Percentiles rank a stretch among this genome's conserved stretches.
Conservation (phyloP, 92 coral and sea anemone species). For the Scolanthus callimorphus region DNA sequence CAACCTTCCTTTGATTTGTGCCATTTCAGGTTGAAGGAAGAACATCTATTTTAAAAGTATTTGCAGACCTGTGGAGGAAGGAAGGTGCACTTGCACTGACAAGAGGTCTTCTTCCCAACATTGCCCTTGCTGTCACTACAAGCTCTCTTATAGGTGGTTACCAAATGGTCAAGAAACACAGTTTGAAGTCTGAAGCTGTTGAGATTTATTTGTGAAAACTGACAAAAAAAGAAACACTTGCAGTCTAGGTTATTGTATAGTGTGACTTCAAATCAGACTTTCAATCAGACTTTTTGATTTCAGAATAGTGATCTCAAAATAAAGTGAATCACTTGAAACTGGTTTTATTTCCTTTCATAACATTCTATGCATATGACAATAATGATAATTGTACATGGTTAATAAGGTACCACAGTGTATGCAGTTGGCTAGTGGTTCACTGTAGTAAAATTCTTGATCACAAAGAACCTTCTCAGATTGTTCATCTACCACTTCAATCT, state of each 20-base stretch:
- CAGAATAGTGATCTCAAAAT: too few species aligned
- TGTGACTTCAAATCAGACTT: too few species aligned
- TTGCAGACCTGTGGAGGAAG: constrained; percentile 69
- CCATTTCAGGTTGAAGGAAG: constrained; percentile 75
- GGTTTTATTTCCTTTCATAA: too few species aligned
- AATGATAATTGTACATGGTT: too few species aligned
- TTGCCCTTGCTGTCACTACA: constrained; percentile 69
- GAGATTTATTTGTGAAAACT: constrained; percentile 1
- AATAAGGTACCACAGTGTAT: too few species aligned
- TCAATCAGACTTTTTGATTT: too few species aligned
- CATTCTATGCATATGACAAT: too few species aligned
- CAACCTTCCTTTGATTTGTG: neutral
- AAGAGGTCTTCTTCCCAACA: constrained; percentile 79
- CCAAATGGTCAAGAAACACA: constrained; percentile 73
- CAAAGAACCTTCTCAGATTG: constrained; percentile 28
- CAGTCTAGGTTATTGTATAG: too few species aligned
- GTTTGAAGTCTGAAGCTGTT: constrained; percentile 55
- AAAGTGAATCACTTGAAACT: too few species aligned
- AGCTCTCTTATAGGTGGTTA: constrained; percentile 74
- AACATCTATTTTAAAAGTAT: constrained; percentile 58
- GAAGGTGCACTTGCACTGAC: constrained; percentile 76
- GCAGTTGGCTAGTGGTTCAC: neutral
- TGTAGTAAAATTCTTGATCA: constrained; percentile 33
- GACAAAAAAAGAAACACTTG: too few species aligned
- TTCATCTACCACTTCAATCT: constrained; percentile 45